These are phyloP conservation scores for Phenacoccus solenopsis DNA, from an alignment of 1,140 invertebrate genomes.

Conservation along the genomic window DNA sequence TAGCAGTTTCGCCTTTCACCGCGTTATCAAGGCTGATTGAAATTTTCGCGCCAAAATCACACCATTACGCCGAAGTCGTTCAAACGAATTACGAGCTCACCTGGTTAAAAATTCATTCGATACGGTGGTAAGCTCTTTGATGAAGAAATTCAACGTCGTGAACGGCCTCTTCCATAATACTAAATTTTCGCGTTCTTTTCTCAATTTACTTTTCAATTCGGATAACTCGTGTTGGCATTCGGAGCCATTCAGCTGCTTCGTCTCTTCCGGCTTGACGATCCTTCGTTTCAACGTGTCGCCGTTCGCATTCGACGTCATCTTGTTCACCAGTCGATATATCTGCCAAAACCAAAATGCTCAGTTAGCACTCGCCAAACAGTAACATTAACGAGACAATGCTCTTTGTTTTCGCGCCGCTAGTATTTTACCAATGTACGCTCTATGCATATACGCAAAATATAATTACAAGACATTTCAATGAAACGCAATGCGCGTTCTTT, in stretches of 20 bases:
- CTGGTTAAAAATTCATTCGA: not conserved
- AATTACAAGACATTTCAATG: too few relatives aligned
- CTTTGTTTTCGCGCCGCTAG: too few relatives aligned
- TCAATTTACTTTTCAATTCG: conserved; percentile 5
- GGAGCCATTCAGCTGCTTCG: not conserved
- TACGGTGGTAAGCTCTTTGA: not conserved
- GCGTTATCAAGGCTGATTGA: too few relatives aligned
- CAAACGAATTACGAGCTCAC: not conserved
- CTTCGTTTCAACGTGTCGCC: conserved; percentile 6
- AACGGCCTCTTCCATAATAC: conserved; percentile 2
- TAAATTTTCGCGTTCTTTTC: not conserved
- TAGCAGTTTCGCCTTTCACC: too few relatives aligned
- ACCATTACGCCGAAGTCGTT: too few relatives aligned
- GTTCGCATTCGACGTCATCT: not conserved
- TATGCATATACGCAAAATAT: too few relatives aligned
- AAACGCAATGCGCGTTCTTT: too few relatives aligned
- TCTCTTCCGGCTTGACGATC: not conserved
- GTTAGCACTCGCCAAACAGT: not conserved
- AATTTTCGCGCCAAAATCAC: too few relatives aligned
- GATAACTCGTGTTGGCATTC: not conserved
- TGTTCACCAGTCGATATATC: conserved; percentile 1
- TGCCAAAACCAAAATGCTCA: not conserved
- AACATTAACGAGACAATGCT: too few relatives aligned
- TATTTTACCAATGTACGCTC: too few relatives aligned
- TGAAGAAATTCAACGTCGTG: not conserved